These are phyloP conservation scores for Drosophila basisetae DNA, from an alignment of 2,888 invertebrate species.

Conservation along the genomic window DNA sequence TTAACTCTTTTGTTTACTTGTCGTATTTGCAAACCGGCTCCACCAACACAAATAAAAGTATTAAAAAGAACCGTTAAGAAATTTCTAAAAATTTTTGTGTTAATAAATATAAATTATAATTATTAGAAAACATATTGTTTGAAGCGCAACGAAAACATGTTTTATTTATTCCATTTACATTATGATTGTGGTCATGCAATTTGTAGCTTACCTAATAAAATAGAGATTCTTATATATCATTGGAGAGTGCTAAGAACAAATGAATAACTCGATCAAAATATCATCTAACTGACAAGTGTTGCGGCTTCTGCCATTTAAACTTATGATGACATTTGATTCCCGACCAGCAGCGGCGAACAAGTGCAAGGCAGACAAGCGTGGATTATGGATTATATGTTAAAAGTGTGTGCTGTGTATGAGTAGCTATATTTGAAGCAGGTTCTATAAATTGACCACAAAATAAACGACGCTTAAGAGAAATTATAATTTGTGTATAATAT, in stretches of 20 bases:
- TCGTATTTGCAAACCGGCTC: constrained; percentile 62
- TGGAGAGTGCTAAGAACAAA: constrained; percentile 19
- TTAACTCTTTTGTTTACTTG: constrained; percentile 40
- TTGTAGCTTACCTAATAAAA: constrained; percentile 6
- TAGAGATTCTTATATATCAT: constrained; percentile 26
- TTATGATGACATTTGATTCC: constrained; percentile 39
- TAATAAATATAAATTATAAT: background rate
- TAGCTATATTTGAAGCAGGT: constrained; percentile 1
- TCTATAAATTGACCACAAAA: constrained; percentile 2
- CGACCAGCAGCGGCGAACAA: constrained; percentile 22
- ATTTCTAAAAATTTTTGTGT: constrained; percentile 24
- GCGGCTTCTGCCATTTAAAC: constrained; percentile 32
- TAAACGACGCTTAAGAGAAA: background rate
- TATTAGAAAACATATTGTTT: constrained; percentile 8
- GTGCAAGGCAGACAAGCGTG: constrained; percentile 7
- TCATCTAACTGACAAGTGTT: constrained; percentile 28
- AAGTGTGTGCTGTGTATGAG: background rate
- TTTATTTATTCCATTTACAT: constrained; percentile 29
- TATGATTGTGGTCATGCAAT: constrained; percentile 3
- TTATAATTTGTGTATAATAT: background rate
- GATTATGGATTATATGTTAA: constrained; percentile 30
- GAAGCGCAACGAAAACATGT: constrained; percentile 8
- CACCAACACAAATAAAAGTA: constrained; percentile 1
- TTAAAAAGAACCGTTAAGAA: constrained; percentile 53
- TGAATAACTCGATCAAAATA: constrained; percentile 39